Percentiles rank a stretch among this genome's conserved stretches.
phyloP scores from a whole-genome alignment of 1,140 invertebrate genomes.

The Portunus trituberculatus region DNA sequence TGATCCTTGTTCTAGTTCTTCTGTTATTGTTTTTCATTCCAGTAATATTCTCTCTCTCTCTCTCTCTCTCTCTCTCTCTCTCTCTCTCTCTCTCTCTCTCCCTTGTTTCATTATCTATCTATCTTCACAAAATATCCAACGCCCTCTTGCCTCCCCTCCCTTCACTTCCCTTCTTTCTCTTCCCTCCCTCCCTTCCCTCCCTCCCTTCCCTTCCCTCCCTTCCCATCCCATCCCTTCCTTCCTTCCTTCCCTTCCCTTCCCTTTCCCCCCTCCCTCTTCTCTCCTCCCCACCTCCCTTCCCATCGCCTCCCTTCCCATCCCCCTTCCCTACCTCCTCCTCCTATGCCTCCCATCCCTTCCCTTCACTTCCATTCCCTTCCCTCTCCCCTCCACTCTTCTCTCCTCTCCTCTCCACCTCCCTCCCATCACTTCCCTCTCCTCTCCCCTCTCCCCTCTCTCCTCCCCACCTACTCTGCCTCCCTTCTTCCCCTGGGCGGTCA shows the following conservation, averaged over 20 bases:
- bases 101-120: neutral
- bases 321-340: too few relatives aligned
- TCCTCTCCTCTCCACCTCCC: neutral
- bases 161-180: too few relatives aligned
- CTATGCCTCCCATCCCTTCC: neutral
- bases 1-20: too few relatives aligned
- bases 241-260: neutral
- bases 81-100: slow-evolving; percentile 26
- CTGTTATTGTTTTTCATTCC: too few relatives aligned
- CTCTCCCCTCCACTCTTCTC: neutral
- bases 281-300: neutral
- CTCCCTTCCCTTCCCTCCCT: neutral
- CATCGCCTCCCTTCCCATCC: neutral
- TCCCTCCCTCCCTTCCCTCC: neutral
- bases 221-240: neutral
- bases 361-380: neutral
- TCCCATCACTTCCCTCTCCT: neutral
- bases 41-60: slow-evolving; percentile 31
- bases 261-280: neutral
- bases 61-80: slow-evolving; percentile 52
- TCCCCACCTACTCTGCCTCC: neutral
- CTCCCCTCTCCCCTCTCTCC: neutral
- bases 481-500: neutral
- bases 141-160: neutral
- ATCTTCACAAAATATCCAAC: neutral